Percentiles rank a stretch among this genome's conserved stretches.
Evolutionary conservation across 2,888 invertebrate genomes (phyloP).

Genomic region (Aspidapion aeneum): DNA sequence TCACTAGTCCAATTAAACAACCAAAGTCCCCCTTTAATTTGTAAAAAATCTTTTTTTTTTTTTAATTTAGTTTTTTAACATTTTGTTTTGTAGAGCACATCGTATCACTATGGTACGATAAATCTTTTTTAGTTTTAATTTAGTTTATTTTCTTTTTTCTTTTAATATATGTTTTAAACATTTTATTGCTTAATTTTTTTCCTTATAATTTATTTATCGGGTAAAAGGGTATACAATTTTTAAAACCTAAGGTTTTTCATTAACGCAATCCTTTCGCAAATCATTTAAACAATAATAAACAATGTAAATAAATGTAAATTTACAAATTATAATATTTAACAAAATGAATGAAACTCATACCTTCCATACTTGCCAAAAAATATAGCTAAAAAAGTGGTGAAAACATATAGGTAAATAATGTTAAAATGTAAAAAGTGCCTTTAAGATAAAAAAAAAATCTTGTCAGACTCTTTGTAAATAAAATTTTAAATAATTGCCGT

Average conservation of each 20-base stretch:
- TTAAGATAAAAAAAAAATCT: slow-evolving; percentile 43
- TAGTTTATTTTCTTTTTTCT: slow-evolving; percentile 26
- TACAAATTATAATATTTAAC: slow-evolving; percentile 21
- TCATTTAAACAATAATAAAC: not conserved
- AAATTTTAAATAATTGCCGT: too few species aligned
- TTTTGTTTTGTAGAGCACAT: not conserved
- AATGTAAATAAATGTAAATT: slow-evolving; percentile 3
- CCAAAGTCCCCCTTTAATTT: slow-evolving; percentile 43
- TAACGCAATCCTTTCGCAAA: not conserved
- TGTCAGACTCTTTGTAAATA: slow-evolving; percentile 31
- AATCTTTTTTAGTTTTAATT: slow-evolving; percentile 28
- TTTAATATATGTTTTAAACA: slow-evolving; percentile 5
- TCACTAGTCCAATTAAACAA: slow-evolving; percentile 48
- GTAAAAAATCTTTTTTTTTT: slow-evolving; percentile 30
- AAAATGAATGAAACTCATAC: slow-evolving; percentile 43
- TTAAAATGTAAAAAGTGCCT: slow-evolving; percentile 48
- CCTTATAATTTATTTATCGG: slow-evolving; percentile 37
- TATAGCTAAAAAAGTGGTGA: slow-evolving; percentile 17
- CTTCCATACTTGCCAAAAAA: slow-evolving; percentile 49
- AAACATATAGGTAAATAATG: slow-evolving; percentile 29
- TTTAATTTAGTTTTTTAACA: slow-evolving; percentile 20
- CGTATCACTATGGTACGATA: slow-evolving; percentile 20
- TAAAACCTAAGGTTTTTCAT: slow-evolving; percentile 6
- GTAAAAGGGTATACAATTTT: slow-evolving; percentile 39
- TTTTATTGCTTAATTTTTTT: slow-evolving; percentile 21